phyloP scores from a whole-genome alignment of 2,888 invertebrate genomes.

The Stenchaetothrips biformis region DNA sequence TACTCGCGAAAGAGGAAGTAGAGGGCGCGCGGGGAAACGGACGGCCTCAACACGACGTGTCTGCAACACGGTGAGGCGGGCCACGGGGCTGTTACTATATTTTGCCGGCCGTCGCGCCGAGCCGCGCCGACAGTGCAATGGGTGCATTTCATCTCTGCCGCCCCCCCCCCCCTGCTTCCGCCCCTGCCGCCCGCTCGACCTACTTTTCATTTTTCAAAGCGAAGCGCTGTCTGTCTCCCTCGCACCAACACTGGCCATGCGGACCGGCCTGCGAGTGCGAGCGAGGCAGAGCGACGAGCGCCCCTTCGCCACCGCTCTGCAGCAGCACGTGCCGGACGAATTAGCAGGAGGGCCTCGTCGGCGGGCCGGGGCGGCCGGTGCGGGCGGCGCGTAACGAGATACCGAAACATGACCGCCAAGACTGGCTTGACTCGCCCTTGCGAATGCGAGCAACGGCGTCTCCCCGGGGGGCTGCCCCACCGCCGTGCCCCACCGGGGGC shows the following conservation, averaged over 20 bases:
- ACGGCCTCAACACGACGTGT: too few species aligned
- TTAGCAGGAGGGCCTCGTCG: not conserved
- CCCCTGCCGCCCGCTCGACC: not conserved
- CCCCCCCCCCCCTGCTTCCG: not conserved
- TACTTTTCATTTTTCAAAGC: not conserved
- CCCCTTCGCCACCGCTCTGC: too few species aligned
- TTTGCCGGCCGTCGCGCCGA: too few species aligned
- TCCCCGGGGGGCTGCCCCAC: not conserved
- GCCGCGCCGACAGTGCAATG: too few species aligned
- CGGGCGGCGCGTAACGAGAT: not conserved
- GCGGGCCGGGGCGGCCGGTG: not conserved
- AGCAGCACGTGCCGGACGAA: not conserved
- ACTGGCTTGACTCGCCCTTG: not conserved
- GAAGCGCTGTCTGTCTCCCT: not conserved
- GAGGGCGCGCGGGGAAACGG: too few species aligned
- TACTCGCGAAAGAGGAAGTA: not conserved
- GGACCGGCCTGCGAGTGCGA: not conserved
- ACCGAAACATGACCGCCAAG: conserved; percentile 9
- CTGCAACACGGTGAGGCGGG: too few species aligned
- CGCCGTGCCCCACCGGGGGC: not conserved
- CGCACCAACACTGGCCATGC: not conserved
- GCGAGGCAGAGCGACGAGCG: not conserved
- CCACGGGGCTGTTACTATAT: too few species aligned
- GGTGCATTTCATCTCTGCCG: not conserved
- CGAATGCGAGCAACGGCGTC: not conserved